Percentiles rank a stretch among this genome's conserved stretches.
Conservation (phyloP, 2,888 invertebrate species). For the Troglohyphantes excavatus region DNA sequence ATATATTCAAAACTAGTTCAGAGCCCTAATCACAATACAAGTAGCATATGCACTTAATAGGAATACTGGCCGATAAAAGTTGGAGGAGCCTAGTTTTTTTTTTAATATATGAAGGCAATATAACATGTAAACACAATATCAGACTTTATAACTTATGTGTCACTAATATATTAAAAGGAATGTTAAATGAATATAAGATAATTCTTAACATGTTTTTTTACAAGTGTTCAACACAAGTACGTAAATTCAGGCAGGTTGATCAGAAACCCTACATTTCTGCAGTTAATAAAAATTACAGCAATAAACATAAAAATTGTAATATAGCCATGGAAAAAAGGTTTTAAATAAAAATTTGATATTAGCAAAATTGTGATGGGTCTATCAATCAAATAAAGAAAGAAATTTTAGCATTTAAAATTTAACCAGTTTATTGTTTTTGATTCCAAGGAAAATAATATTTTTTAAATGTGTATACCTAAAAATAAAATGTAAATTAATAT, state of each 20-base stretch:
- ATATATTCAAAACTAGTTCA: constrained; percentile 34
- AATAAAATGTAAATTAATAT: no score
- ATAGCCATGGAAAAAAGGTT: no score
- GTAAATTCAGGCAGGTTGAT: not conserved
- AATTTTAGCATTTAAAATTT: no score
- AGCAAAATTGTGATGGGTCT: no score
- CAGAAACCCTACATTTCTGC: not conserved
- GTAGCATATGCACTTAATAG: constrained; percentile 15
- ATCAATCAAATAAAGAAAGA: no score
- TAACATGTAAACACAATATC: not conserved
- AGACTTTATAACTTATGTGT: not conserved
- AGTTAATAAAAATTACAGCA: not conserved
- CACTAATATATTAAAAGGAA: constrained; percentile 35
- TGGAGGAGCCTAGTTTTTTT: constrained; percentile 26
- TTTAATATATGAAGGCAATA: not conserved
- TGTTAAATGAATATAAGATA: constrained; percentile 23
- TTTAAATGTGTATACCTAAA: no score
- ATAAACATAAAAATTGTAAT: no score
- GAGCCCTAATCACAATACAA: constrained; percentile 69
- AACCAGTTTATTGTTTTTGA: no score
- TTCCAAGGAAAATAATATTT: no score
- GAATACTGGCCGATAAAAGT: constrained; percentile 71
- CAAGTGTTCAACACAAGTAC: not conserved
- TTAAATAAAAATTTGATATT: no score
- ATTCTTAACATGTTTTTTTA: not conserved